Base-by-base conservation (phyloP, 2,888 invertebrate species). In the Epsilonema sp. region DNA sequence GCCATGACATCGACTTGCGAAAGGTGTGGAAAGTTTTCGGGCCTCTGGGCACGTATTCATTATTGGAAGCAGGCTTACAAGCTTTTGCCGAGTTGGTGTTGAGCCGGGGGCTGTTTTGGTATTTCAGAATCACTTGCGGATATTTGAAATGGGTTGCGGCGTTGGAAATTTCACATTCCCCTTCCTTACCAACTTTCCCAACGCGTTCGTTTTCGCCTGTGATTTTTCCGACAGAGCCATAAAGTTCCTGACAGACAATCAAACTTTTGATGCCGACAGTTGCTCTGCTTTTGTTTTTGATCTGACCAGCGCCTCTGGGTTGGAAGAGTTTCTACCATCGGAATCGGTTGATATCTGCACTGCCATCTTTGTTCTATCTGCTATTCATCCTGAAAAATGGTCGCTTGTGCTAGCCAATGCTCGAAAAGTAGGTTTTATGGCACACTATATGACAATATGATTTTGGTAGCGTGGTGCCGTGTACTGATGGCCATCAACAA, bases 91-190 rank as follows among this genome's bases (percentile, higher is more conserved):
- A n/a, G n/a, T n/a, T n/a, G n/a, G n/a, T n/a, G n/a, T n/a, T n/a
- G n/a, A n/a, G n/a, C n/a, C n/a, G n/a, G n/a, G n/a, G n/a, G n/a
- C n/a, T n/a, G n/a, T n/a, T n/a, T n/a, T n/a, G n/a, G n/a, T n/a
- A n/a, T n/a, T n/a, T n/a, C n/a, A n/a, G n/a, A n/a, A n/a, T n/a
- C n/a, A n/a, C n/a, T n/a, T n/a, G n/a, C n/a, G n/a, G n/a, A n/a
- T n/a, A n/a, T n/a, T 84, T 21, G 90, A 92, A 70, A 75, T 87
- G 4, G 90, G 90, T 0, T 90, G 90, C 65, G 94, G 97, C 2
- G 92, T 90, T 8, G 97, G 97, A 0, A 97, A 97, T 70, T 81
- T 94, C 65, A 73, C 94, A 42, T 92, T 80, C 67, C 94, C 94
- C 0, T 66, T 97, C 43, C 66, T 90, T 0, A 78, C 82, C 60